phyloP scores from a whole-genome alignment of 2,888 invertebrate species.

The Drosophila rubida region DNA sequence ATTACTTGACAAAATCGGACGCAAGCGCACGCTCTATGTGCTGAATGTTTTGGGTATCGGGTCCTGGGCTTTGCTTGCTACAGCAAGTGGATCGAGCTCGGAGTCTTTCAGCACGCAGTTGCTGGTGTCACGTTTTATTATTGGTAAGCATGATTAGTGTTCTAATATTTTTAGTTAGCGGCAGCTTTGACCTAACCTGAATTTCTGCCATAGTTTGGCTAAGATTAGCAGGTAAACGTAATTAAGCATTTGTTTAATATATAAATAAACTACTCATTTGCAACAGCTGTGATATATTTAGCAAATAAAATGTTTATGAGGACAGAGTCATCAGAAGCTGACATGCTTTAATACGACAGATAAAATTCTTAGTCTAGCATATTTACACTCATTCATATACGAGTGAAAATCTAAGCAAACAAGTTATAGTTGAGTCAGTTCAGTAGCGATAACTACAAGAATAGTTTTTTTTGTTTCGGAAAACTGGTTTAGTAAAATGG shows the following conservation, averaged over 20 bases:
- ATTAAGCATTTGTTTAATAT: neutral
- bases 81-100: slow-evolving; percentile 68
- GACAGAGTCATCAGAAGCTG: neutral
- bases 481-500: slow-evolving; percentile 1
- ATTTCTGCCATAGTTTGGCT: neutral
- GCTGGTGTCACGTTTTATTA: slow-evolving; percentile 81
- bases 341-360: neutral
- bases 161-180: neutral
- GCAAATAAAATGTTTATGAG: neutral
- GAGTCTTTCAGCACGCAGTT: slow-evolving; percentile 78
- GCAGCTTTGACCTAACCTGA: neutral
- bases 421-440: neutral
- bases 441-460: neutral
- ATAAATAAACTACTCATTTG: neutral
- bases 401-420: neutral
- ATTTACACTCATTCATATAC: neutral
- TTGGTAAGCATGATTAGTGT: slow-evolving; percentile 67
- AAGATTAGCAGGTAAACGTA: neutral
- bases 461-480: neutral
- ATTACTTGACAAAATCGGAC: slow-evolving; percentile 82
- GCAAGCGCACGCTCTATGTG: slow-evolving; percentile 80
- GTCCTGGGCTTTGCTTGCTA: slow-evolving; percentile 82
- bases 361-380: neutral
- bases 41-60: slow-evolving; percentile 80
- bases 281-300: neutral